Base-by-base conservation (phyloP, 2,888 invertebrate species). In the Ochropleura plecta region DNA sequence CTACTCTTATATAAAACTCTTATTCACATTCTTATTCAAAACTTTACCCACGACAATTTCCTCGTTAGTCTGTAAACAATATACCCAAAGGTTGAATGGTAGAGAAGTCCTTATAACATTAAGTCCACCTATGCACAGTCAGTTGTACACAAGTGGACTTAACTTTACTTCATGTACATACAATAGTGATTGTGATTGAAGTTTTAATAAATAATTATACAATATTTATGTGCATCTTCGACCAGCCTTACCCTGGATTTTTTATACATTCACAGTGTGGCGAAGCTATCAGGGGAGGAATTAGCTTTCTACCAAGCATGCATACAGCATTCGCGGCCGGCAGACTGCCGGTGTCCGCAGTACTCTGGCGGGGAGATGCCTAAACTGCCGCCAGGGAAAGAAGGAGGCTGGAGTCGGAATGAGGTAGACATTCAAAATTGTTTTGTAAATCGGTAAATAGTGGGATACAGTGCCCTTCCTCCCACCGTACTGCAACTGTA, bases 261-360 rank as follows among this genome's bases (percentile, higher is more conserved):
- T 30, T 64, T 0, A n/a, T 3, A 51, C 7, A 53, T 65, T 73
- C 53, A 5, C 77, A 95, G 96, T 57, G 82, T 90, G 0, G 92
- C 94, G 0, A 93, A 94, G 72, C 90, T 96, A n/a, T 88, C 93
- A 10, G 95, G 93, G 0, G 88, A 95, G 74, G 95, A 96, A 88
- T 68, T 95, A 73, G 95, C 94, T 3, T 95, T 96, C 90, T 95
- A 95, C 90, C 95, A 95, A 83, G 93, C 95, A 89, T 97, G 94
- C 91, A 94, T 92, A 94, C 95, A 93, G 86, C 95, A 92, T 92
- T 90, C 91, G 30, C 89, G 93, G 20, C 96, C 93, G 9, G 91
- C 94, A 8, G 96, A 95, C 93, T 96, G 93, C 90, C 92, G 93
- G 46, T 96, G 94, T 76, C 96, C 94, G 1, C 95, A 94, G 87